Evolutionary conservation across 1,140 invertebrate species (phyloP).

Genomic region (Neodiprion fabricii): DNA sequence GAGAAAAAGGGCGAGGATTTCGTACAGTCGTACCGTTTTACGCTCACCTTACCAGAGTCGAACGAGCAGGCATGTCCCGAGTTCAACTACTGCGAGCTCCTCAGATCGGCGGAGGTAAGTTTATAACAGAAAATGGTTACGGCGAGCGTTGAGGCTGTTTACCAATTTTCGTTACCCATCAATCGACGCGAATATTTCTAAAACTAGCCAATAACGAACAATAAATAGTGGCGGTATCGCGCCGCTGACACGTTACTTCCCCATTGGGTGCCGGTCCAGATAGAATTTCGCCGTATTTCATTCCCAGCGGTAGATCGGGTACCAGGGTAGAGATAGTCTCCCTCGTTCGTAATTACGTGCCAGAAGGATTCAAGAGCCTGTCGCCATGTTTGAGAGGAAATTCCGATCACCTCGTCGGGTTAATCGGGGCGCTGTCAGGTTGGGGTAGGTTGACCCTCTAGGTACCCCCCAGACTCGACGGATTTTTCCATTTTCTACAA

Average conservation of each 20-base stretch:
- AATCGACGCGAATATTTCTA: background rate
- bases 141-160: background rate
- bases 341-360: background rate
- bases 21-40: slow-evolving; percentile 65
- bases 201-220: background rate
- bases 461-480: background rate
- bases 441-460: slow-evolving; percentile 1
- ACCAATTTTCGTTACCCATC: background rate
- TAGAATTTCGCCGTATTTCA: background rate
- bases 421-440: slow-evolving; percentile 6
- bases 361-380: slow-evolving; percentile 4
- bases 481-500: too few species aligned
- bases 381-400: slow-evolving; percentile 7
- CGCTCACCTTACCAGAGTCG: slow-evolving; percentile 66
- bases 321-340: too few species aligned
- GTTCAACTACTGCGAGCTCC: slow-evolving; percentile 70
- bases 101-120: slow-evolving; percentile 69
- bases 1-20: slow-evolving; percentile 59
- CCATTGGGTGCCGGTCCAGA: background rate
- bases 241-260: background rate
- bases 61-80: slow-evolving; percentile 71
- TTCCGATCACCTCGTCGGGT: slow-evolving; percentile 4
- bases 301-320: background rate
- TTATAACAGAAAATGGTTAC: slow-evolving; percentile 14
- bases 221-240: background rate